Conservation (phyloP, 37 sponge, comb jelly and placozoan species). For the Hexactinellida sp. region DNA sequence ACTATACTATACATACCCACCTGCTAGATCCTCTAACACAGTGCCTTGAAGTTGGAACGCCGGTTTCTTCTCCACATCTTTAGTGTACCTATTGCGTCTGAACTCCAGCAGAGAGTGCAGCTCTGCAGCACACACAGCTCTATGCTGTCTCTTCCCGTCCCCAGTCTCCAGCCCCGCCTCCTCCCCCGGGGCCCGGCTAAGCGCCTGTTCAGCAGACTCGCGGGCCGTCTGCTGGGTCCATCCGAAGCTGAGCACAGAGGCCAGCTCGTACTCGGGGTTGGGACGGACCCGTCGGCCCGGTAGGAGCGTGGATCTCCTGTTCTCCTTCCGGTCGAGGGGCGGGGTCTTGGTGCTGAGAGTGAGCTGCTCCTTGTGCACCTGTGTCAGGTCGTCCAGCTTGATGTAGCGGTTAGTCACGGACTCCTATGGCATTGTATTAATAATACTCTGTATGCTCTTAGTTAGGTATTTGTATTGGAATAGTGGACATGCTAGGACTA, state of each 20-base stretch:
- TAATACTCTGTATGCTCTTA: no score
- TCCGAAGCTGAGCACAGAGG: neutral
- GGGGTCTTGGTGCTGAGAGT: neutral
- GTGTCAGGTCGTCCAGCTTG: neutral
- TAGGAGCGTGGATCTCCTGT: neutral
- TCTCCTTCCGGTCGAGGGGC: neutral
- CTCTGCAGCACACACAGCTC: neutral
- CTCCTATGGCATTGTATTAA: neutral
- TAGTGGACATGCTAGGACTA: no score
- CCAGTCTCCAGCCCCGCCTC: neutral
- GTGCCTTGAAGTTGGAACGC: neutral
- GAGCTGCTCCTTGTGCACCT: neutral
- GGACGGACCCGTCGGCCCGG: neutral
- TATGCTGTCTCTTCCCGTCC: neutral
- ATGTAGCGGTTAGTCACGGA: neutral
- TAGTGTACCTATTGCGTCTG: neutral
- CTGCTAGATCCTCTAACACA: neutral
- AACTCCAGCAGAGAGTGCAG: conserved; percentile 3
- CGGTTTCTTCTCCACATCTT: conserved; percentile 6
- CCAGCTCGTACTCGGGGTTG: neutral
- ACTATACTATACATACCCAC: neutral
- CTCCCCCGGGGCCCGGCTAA: neutral
- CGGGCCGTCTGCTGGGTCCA: neutral
- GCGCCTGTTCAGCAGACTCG: neutral
- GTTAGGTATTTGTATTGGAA: no score